Evolutionary conservation across 2,797 vertebrate species (phyloP).

Genomic region (Chaetodon trifasciatus): DNA sequence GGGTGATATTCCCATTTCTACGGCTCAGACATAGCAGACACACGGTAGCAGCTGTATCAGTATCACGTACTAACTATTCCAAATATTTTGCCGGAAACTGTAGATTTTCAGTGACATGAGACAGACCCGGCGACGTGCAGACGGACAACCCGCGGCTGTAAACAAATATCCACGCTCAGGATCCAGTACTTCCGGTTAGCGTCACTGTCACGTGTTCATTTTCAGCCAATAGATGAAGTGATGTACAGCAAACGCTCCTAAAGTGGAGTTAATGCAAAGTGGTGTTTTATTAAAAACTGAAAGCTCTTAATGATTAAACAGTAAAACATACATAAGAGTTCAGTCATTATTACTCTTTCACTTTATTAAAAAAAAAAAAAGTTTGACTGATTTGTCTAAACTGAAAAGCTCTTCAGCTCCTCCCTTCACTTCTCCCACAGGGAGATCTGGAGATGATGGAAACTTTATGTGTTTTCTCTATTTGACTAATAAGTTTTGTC

Average conservation of each 20-base stretch:
- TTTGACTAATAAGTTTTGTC: neutral
- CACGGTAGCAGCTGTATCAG: rapidly evolving
- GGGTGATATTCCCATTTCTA: neutral
- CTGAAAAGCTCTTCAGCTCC: neutral
- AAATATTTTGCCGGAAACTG: neutral
- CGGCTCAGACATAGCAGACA: neutral
- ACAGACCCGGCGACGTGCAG: neutral
- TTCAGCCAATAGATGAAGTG: constrained; percentile 56
- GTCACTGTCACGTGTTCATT: constrained; percentile 57
- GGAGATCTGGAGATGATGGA: too few species aligned
- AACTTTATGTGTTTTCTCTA: neutral
- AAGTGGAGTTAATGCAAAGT: neutral
- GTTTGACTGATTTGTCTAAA: neutral
- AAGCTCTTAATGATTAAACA: neutral
- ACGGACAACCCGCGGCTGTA: constrained; percentile 49
- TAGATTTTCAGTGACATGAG: neutral
- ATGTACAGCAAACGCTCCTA: too few species aligned
- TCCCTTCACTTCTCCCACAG: too few species aligned
- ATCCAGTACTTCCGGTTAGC: constrained; percentile 61
- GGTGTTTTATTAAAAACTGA: neutral
- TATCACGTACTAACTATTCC: neutral
- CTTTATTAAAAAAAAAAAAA: neutral
- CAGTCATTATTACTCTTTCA: neutral
- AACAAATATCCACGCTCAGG: constrained; percentile 72
- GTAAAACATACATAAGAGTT: neutral